Conservation (phyloP, 1,140 invertebrate species). For the Spodoptera litura region DNA sequence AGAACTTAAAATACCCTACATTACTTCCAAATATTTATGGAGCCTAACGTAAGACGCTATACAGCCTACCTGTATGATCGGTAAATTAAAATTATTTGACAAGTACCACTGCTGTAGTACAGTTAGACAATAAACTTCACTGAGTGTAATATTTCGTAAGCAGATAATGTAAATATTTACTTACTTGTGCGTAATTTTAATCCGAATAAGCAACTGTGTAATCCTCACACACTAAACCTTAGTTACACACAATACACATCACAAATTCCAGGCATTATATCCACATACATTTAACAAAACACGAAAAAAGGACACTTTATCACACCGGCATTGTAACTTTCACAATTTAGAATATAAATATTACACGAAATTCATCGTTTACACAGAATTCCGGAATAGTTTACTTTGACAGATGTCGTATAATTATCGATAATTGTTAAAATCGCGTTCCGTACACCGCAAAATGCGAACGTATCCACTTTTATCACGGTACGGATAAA, state of each 20-base stretch:
- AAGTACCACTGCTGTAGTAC: not conserved
- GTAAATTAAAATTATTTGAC: not conserved
- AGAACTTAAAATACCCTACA: not conserved
- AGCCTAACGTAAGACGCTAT: not conserved
- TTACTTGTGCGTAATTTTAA: constrained; percentile 80
- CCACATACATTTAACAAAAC: constrained; percentile 64
- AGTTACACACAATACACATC: constrained; percentile 74
- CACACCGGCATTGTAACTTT: constrained; percentile 59
- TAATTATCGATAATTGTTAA: constrained; percentile 53
- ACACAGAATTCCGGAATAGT: constrained; percentile 62
- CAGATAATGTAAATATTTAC: constrained; percentile 76
- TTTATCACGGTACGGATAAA: constrained; percentile 52
- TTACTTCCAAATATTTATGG: not conserved
- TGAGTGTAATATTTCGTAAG: constrained; percentile 33
- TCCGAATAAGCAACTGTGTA: constrained; percentile 68
- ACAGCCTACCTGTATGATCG: constrained; percentile 11
- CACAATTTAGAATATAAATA: constrained; percentile 49
- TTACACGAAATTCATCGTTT: constrained; percentile 63
- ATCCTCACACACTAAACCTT: constrained; percentile 63
- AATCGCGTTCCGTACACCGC: constrained; percentile 51
- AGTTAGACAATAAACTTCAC: constrained; percentile 18
- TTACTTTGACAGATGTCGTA: constrained; percentile 72
- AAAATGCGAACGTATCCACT: constrained; percentile 52
- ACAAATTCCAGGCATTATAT: constrained; percentile 75
- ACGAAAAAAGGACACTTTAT: constrained; percentile 60